Evolutionary conservation across 2,888 invertebrate species (phyloP), one percentile per base, ranked within the genome.

Genomic region (Cordilura impudica): DNA sequence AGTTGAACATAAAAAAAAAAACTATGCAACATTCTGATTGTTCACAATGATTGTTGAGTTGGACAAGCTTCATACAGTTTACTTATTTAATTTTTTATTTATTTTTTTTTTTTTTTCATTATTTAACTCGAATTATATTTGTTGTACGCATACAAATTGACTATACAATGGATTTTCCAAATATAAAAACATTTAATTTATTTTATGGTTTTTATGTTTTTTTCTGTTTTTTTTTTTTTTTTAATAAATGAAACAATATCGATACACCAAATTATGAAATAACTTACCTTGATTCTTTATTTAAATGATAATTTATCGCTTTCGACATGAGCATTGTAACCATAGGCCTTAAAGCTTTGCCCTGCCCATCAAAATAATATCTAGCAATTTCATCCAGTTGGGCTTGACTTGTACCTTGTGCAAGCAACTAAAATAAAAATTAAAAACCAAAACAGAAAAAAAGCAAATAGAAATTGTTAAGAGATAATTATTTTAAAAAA

Each of bases 321-420:
- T 95, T 93, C 84, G 98, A 96, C 96, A 98, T 97, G 71, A 99
- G 93, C 88, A 98, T 93, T 67, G 96, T 95, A 63, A 99, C 94
- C 95, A 97, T 96, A 61, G 99, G 99, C 88, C 99, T 93, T 84
- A 99, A 92, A 83, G 98, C 96, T 92, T 99, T 99, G 86, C 99
- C 99, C 90, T 98, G 96, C 79, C 98, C 98, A 91, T 98, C 97
- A 91, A 99, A 98, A 91, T 99, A 98, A 91, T 99, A 99, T 87
- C 96, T 95, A 81, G 98, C 95, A 91, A 98, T 97, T 89, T 95
- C 94, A 90, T 94, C 94, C 88, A 99, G 92, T 91, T 97, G 96
- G 81, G 94, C 91, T 90, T 95, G 95, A 89, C 93, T 93, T 86
- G 96, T 96, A 90, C 95, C 95, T 86, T 92, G 92, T 88, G 93